Percentiles rank a stretch among this genome's conserved stretches.
phyloP scores from a whole-genome alignment of 2,113 vertebrate genomes.

The Chloropsis hardwickii region DNA sequence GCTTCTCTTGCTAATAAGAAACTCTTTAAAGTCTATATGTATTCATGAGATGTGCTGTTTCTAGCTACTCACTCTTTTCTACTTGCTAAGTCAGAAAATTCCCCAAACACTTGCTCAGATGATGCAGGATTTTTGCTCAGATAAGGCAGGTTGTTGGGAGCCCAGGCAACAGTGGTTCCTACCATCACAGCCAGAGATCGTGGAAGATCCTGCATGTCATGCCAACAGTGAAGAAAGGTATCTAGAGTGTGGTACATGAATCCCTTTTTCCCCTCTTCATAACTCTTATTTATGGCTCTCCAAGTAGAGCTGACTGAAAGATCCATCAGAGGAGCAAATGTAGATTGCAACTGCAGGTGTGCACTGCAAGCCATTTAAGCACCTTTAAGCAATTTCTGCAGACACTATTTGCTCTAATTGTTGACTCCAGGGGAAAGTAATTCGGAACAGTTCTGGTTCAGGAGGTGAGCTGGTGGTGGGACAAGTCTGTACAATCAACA shows the following conservation, averaged over 20 bases:
- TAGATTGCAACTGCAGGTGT: background rate
- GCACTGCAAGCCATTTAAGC: background rate
- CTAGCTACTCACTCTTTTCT: background rate
- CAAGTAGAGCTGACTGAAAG: background rate
- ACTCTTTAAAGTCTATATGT: background rate
- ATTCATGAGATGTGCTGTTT: background rate
- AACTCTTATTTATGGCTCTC: background rate
- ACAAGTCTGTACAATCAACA: background rate
- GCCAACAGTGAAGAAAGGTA: background rate
- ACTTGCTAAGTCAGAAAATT: background rate
- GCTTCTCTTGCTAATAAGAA: background rate
- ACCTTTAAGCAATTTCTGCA: background rate
- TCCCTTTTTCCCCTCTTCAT: background rate
- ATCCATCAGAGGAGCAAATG: background rate
- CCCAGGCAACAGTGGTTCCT: background rate
- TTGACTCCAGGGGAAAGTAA: background rate
- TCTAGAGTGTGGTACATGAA: background rate
- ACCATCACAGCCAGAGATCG: background rate
- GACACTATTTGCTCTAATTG: background rate
- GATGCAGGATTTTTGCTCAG: background rate
- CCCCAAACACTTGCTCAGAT: background rate
- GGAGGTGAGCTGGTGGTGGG: background rate
- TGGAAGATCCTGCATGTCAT: background rate
- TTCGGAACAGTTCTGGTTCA: background rate
- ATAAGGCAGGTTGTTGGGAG: background rate